Evolutionary conservation across 2,113 vertebrate genomes (phyloP), one percentile per base, ranked within the genome.

Genomic region (Promerops cafer): DNA sequence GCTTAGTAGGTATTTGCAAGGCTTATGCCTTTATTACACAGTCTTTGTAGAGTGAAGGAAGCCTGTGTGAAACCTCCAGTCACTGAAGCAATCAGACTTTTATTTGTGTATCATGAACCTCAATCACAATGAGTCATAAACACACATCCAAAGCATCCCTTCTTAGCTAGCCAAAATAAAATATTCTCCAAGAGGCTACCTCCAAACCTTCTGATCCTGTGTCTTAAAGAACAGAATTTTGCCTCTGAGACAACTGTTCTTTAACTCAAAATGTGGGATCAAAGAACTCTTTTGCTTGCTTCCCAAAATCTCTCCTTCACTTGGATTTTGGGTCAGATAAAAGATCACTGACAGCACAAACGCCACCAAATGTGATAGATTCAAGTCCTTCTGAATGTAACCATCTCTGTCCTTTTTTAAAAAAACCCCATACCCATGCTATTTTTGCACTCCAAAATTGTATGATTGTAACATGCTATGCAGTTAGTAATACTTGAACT

Each of bases 241-340:
- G 28, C 49, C 23, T 69, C 35, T 45, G 39, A 68, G 45, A 39
- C 45, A 87, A 9, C 1, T 11, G 12, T 17, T 26, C 9, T 57
- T 63, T 33, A 69, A 45, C 7, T 64, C 61, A 76, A 60, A 68
- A 64, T 54, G 9, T 64, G 49, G 30, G 39, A 71, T 64, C 22
- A 50, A 70, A 40, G 15, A 75, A 53, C 7, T 59, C 20, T 69
- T 53, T 42, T 64, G 6, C 23, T 24, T 49, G 11, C 16, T 75
- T 27, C n/a, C 9, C 12, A 47, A 56, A 65, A 40, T 54, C 10
- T 52, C 13, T 44, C 17, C 39, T 63, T 61, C 0, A 0, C 18
- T 66, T 57, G 66, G 39, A 66, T 49, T 80, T 74, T 54, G 5
- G 14, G 30, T 88, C 0, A 1, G 27, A 61, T 24, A 33, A 49